Evolutionary conservation across 2,113 vertebrate species (phyloP).

Genomic region (Myiozetetes cayanensis): DNA sequence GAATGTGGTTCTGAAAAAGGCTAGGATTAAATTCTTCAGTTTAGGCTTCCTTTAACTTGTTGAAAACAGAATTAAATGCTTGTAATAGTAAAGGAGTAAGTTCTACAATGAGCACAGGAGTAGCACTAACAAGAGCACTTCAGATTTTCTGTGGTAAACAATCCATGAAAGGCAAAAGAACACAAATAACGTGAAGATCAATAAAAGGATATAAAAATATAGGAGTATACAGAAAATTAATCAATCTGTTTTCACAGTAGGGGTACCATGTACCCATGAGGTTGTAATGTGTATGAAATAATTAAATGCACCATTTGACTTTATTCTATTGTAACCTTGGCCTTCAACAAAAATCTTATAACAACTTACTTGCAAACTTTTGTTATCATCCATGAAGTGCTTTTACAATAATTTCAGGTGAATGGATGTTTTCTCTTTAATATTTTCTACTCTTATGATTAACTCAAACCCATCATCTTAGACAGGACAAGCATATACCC

Average conservation of each 20-base stretch:
- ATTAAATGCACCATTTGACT: conserved; percentile 65
- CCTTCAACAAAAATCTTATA: background rate
- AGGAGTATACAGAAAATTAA: background rate
- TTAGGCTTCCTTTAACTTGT: background rate
- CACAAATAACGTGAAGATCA: conserved; percentile 16
- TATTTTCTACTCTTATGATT: background rate
- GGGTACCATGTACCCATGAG: background rate
- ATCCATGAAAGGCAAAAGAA: conserved; percentile 20
- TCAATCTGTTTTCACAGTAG: background rate
- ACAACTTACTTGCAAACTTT: background rate
- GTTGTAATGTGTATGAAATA: background rate
- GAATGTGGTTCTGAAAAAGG: background rate
- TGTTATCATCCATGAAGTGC: background rate
- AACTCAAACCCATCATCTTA: background rate
- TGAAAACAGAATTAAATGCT: background rate
- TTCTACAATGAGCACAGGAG: background rate
- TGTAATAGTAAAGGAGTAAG: background rate
- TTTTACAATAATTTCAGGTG: background rate
- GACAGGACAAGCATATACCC: background rate
- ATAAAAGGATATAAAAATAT: background rate
- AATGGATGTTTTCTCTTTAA: background rate
- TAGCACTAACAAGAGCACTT: background rate
- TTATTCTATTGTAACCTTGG: conserved; percentile 64
- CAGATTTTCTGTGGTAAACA: background rate
- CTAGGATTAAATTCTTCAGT: background rate